Evolutionary conservation across 2,797 vertebrate species (phyloP), one percentile per base, ranked within the genome.

Genomic region (Scolopax bukidnonensis): DNA sequence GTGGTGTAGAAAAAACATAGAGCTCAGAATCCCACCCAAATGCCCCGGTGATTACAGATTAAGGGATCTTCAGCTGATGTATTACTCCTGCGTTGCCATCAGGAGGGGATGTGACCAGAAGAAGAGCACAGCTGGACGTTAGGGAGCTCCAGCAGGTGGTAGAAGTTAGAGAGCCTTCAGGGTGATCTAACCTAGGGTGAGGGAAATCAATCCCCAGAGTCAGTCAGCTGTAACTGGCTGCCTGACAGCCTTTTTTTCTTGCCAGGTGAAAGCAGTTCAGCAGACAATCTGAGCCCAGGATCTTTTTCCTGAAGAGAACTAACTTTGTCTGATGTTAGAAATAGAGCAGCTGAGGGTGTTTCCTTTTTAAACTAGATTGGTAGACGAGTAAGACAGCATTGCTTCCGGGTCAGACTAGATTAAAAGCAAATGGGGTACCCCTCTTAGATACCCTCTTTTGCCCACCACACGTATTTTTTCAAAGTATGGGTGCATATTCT

Each of bases 181-280:
- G 45, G 57, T 75, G 79, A 92, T 86, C 84, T 87, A 89, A 75
- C 43, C 38, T 68, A 80, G 68, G 68, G 51, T 45, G 21, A 89
- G 43, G 11, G 11, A 85, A 73, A 68, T 74, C 48, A 74, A 16
- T 74, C 60, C 79, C 78, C 64, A 87, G 45, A 50, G 47, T 70
- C 57, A 63, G 33, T 24, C 60, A 90, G 64, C n/a, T 93, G 68
- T 59, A 77, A 12, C 4, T 95, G 89, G 53, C 92, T 91, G 30
- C 27, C 41, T 93, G 82, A 94, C 75, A 94, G 33, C 11, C 5
- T 2, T 64, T 92, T 63, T 75, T 59, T 47, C 53, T 91, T 93
- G 91, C 84, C 89, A 93, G 47, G 89, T 85, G 76, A 78, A 91
- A 87, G 43, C 32, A 64, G 71, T 94, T 96, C 92, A 96, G 84